Conservation (phyloP, 2,888 invertebrate genomes). For the Limenitis camilla region DNA sequence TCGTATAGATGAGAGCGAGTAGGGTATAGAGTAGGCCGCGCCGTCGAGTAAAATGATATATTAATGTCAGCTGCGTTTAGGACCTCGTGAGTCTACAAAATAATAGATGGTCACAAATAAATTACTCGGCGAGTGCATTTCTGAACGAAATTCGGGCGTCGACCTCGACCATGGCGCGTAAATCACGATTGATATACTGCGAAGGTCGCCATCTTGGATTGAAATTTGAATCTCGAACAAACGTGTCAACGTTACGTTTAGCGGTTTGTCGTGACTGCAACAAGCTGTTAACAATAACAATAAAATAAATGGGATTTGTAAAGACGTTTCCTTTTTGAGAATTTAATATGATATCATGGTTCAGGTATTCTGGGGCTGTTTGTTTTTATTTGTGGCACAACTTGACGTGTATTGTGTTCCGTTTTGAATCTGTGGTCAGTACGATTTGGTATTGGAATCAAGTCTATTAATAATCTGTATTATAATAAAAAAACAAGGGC, state of each 20-base stretch:
- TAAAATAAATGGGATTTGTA: constrained; percentile 28
- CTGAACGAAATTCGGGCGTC: constrained; percentile 71
- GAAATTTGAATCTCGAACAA: constrained; percentile 69
- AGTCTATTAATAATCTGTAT: too few species aligned
- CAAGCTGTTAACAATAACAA: constrained; percentile 30
- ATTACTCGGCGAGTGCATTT: constrained; percentile 71
- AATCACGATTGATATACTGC: constrained; percentile 71
- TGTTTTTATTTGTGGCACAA: background rate
- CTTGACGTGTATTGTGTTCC: too few species aligned
- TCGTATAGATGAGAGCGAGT: constrained; percentile 36
- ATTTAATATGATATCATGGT: constrained; percentile 4
- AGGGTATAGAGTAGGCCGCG: constrained; percentile 38
- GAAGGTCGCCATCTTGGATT: constrained; percentile 72
- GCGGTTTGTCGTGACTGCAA: constrained; percentile 28
- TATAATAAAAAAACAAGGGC: too few species aligned
- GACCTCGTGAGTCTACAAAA: constrained; percentile 74
- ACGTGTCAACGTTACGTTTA: constrained; percentile 39
- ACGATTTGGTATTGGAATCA: too few species aligned
- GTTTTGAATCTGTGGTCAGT: too few species aligned
- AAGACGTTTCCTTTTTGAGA: constrained; percentile 19
- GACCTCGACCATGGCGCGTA: constrained; percentile 70
- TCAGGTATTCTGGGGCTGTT: background rate
- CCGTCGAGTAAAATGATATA: constrained; percentile 73
- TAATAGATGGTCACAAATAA: constrained; percentile 75
- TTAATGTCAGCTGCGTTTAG: constrained; percentile 75